Evolutionary conservation across 2,113 vertebrate species (phyloP).

Genomic region (Promerops cafer): DNA sequence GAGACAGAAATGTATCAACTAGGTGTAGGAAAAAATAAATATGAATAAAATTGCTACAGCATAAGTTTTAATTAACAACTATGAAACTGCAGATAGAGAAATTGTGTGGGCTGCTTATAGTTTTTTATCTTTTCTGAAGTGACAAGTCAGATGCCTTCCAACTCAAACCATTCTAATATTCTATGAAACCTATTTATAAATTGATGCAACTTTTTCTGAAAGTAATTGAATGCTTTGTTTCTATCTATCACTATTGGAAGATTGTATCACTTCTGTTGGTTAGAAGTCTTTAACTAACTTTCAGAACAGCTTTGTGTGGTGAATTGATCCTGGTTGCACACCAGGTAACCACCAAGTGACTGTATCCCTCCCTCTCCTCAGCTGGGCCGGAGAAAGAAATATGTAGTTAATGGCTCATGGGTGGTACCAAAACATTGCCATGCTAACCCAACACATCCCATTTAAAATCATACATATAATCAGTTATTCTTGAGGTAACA

Average conservation of each 20-base stretch:
- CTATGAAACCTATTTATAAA: not conserved
- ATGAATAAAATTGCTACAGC: not conserved
- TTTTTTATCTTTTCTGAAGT: not conserved
- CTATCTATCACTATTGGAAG: not conserved
- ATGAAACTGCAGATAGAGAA: not conserved
- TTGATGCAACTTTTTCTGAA: not conserved
- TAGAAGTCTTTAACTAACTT: not conserved
- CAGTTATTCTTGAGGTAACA: not conserved
- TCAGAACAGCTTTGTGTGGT: not conserved
- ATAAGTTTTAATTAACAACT: not conserved
- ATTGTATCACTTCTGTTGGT: not conserved
- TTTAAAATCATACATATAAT: not conserved
- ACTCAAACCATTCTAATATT: not conserved
- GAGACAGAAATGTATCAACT: not conserved
- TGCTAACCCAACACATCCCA: not conserved
- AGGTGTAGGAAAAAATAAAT: not conserved
- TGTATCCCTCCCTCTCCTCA: not conserved
- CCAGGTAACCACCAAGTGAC: not conserved
- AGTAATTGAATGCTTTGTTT: not conserved
- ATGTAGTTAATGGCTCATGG: not conserved
- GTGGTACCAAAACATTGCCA: not conserved
- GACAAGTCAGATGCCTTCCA: not conserved
- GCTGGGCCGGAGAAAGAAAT: not conserved
- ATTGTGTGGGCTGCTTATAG: not conserved
- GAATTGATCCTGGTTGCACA: not conserved